Evolutionary conservation across 2,888 invertebrate genomes (phyloP).

Genomic region (Acronicta alni): DNA sequence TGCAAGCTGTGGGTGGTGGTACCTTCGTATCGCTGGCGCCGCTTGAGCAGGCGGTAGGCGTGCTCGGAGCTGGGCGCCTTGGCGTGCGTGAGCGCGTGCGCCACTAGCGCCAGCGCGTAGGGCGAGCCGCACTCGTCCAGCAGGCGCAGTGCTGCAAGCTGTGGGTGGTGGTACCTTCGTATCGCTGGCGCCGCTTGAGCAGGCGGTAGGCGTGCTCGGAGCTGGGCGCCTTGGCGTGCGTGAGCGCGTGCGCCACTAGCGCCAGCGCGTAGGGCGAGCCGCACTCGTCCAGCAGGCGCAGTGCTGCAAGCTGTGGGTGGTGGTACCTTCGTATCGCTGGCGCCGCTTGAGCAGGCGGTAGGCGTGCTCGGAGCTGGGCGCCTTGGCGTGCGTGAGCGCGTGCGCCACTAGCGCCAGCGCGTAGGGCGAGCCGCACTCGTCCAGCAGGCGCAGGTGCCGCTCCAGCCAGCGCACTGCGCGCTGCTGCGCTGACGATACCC

Average conservation of each 20-base stretch:
- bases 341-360: conserved; percentile 92
- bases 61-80: conserved; percentile 96
- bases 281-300: conserved; percentile 91
- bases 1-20: neutral
- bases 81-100: conserved; percentile 95
- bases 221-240: conserved; percentile 94
- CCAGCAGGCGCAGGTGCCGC: conserved; percentile 93
- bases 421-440: conserved; percentile 93
- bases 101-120: conserved; percentile 96
- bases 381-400: conserved; percentile 94
- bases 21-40: conserved; percentile 92
- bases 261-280: conserved; percentile 96
- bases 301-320: neutral
- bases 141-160: conserved; percentile 80
- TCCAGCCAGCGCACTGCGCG: conserved; percentile 95
- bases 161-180: conserved; percentile 87
- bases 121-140: conserved; percentile 92
- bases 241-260: conserved; percentile 96
- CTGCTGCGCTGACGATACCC: conserved; percentile 93
- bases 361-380: conserved; percentile 95
- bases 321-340: conserved; percentile 91
- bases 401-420: conserved; percentile 97
- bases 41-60: conserved; percentile 93
- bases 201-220: conserved; percentile 95
- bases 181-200: conserved; percentile 90